These are phyloP conservation scores for Takifugu rubripes DNA, from an alignment of 2,797 vertebrate species.

Conservation along the genomic window DNA sequence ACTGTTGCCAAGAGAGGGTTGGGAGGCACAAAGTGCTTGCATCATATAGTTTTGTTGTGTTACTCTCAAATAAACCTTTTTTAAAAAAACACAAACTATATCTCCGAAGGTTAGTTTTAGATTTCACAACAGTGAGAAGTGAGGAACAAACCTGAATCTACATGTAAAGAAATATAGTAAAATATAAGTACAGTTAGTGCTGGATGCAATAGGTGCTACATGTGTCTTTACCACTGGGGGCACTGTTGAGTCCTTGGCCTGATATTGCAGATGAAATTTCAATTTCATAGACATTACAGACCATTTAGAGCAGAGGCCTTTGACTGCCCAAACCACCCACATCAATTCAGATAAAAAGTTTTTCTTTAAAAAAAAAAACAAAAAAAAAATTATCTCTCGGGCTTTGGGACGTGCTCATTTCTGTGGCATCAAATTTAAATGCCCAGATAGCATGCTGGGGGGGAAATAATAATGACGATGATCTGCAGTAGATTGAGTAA, in stretches of 20 bases:
- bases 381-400: conserved; percentile 21
- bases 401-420: conserved; percentile 10
- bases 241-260: conserved; percentile 64
- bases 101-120: conserved; percentile 49
- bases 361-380: conserved; percentile 9
- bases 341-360: conserved; percentile 7
- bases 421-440: conserved; percentile 14
- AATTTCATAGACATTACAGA: conserved; percentile 59
- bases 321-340: conserved; percentile 8
- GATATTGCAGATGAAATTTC: conserved; percentile 55
- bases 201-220: conserved; percentile 65
- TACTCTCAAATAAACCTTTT: conserved; percentile 59
- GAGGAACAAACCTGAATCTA: conserved; percentile 51
- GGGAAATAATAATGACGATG: neutral
- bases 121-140: conserved; percentile 49
- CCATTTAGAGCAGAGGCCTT: conserved; percentile 33
- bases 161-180: conserved; percentile 46
- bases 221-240: conserved; percentile 58
- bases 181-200: conserved; percentile 52
- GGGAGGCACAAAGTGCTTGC: conserved; percentile 78
- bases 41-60: conserved; percentile 72
- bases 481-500: conserved; percentile 35
- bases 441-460: conserved; percentile 25
- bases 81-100: conserved; percentile 46
- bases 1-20: conserved; percentile 63